phyloP scores from a whole-genome alignment of 2,113 vertebrate genomes.

The Daboia siamensis region DNA sequence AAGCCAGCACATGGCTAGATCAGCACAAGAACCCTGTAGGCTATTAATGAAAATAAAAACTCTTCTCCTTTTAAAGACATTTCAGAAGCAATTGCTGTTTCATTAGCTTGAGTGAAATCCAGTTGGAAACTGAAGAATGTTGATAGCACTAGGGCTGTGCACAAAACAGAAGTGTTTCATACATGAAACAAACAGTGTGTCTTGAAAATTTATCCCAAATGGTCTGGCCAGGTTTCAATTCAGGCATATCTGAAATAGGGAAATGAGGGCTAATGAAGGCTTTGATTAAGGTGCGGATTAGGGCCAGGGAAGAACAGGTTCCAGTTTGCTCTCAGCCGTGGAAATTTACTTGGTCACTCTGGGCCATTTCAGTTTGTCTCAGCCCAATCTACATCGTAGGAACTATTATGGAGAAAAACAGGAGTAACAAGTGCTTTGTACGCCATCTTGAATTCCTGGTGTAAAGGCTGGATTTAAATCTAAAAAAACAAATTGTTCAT shows the following conservation, averaged over 20 bases:
- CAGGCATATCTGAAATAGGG: neutral
- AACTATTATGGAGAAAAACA: no score
- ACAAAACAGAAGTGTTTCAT: neutral
- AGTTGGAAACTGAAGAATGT: neutral
- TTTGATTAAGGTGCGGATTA: neutral
- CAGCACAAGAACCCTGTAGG: neutral
- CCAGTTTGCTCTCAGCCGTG: neutral
- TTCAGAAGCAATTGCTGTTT: neutral
- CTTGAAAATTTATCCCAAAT: neutral
- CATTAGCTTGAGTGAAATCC: neutral
- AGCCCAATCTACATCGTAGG: no score
- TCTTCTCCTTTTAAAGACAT: neutral
- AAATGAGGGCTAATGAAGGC: neutral
- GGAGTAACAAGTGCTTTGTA: no score
- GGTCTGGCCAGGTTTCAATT: neutral
- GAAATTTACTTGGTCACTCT: no score
- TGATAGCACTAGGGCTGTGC: neutral
- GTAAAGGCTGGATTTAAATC: no score
- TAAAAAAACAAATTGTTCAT: no score
- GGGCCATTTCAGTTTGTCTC: no score
- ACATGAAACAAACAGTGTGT: neutral
- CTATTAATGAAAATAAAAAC: neutral
- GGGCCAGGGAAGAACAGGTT: neutral
- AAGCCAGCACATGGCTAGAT: neutral
- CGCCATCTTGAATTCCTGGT: no score